Evolutionary conservation across 2,888 invertebrate species (phyloP), one percentile per base, ranked within the genome.

Genomic region (Boloria selene): DNA sequence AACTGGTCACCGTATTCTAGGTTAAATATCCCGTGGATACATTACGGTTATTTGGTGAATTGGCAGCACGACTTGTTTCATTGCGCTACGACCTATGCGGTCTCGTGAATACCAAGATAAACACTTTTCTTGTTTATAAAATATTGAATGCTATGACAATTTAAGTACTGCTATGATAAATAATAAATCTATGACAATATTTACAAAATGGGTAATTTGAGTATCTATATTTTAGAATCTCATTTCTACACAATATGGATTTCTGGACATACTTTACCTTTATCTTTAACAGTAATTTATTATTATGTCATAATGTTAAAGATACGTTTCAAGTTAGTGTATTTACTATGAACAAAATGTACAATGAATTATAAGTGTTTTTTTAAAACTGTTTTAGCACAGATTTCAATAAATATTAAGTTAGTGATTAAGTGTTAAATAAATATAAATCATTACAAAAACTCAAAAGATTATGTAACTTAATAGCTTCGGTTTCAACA

Each of bases 11-110:
- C 62, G 60, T 61, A 50, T 44, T 49, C 47, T 52, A 52, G 64
- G 55, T 64, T 47, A 64, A 38, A 66, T 70, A 68, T 70, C 62
- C 60, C 60, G 42, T 68, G 60, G 71, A 71, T 65, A 72, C 64
- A 67, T 71, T 72, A 70, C 56, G 65, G 70, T 63, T 68, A 70
- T 71, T 53, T 70, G 67, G 66, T 38, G 38, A 64, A 68, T 49
- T 64, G 67, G 67, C 66, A 61, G 61, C 51, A 63, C 64, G 55
- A 54, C 61, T 66, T 64, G 65, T 69, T 67, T 68, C 65, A 64
- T 64, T 61, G 50, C 51, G 49, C 67, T 53, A 54, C 58, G 62
- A 64, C 64, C 65, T 64, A 61, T 71, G 67, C 63, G 68, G 63
- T 60, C 65, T 67, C 67, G 64, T 55, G 64, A 44, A 47, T 58